Evolutionary conservation across 2,113 vertebrate species (phyloP), one percentile per base, ranked within the genome.

Genomic region (Sigmodon hispidus): DNA sequence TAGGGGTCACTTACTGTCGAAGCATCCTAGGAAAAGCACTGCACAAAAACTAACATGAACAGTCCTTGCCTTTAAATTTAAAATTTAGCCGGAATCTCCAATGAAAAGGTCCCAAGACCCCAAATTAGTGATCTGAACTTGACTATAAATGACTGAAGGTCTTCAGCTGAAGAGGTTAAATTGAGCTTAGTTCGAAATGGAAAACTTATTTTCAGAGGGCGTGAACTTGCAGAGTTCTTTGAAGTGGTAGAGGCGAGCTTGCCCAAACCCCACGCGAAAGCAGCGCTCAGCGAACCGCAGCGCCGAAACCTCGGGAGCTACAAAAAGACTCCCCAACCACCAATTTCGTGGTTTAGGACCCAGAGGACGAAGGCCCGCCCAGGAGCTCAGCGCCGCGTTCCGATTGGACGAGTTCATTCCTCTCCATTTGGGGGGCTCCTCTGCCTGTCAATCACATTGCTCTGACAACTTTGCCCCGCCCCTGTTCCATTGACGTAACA

Each of bases 371-470:
- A 59, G 61, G 50, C 45, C 91, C 69, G 81, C 93, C 96, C 57
- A 12, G 2, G 36, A 87, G 26, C 8, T 43, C 84, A 70, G 84
- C 0, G 22, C 5, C 63, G 65, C 91, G 19, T 69, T 87, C 57
- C 22, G 34, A 94, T 85, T 76, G 95, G 69, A 67, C 22, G 0
- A 52, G 21, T 19, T 79, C 72, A 26, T 67, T 61, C 65, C 90
- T 77, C 31, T 40, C 69, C 59, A 17, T 15, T 52, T 17, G 65
- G 3, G 22, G 45, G 61, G 79, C 22, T 77, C 70, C n/a, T 55
- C 36, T 5, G 59, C 24, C 72, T 24, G 73, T 95, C 92, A 91
- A 95, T 96, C 93, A 95, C 43, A 21, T 10, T 0, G 61, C 5
- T 21, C 21, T 1, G 4, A 16, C 26, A 10, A 26, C 59, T 29